Conservation (phyloP, 2,888 invertebrate species). For the Drosophila parthenogenetica region DNA sequence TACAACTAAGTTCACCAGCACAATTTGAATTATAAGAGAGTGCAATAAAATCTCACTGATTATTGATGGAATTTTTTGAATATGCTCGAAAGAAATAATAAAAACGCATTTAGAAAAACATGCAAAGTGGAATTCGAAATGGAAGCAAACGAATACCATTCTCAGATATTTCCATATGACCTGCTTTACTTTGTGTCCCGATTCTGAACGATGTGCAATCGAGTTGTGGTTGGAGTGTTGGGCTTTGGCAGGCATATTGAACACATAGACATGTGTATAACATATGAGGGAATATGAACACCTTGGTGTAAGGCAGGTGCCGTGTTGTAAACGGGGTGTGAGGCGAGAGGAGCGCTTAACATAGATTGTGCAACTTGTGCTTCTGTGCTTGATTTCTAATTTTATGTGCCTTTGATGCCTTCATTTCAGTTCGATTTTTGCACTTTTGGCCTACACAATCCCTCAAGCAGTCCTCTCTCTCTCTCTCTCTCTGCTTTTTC, state of each 20-base stretch:
- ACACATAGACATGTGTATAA: conserved; percentile 17
- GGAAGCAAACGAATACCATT: conserved; percentile 30
- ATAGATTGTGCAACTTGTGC: conserved; percentile 16
- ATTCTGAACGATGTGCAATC: conserved; percentile 33
- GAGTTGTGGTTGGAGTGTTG: conserved; percentile 16
- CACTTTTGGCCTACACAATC: conserved; percentile 42
- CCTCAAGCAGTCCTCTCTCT: conserved; percentile 18
- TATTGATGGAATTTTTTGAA: conserved; percentile 20
- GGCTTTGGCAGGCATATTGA: background rate
- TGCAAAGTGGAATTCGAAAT: conserved; percentile 38
- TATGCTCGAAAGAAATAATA: conserved; percentile 10
- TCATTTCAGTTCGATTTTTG: conserved; percentile 61
- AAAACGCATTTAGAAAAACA: conserved; percentile 7
- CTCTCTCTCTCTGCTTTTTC: background rate
- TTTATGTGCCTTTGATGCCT: conserved; percentile 57
- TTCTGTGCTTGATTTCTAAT: conserved; percentile 52
- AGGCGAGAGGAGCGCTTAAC: conserved; percentile 4
- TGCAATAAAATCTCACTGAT: conserved; percentile 8
- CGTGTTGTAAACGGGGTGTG: conserved; percentile 25
- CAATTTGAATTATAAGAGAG: background rate
- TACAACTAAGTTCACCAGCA: background rate
- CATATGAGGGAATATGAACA: conserved; percentile 31
- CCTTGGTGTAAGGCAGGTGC: conserved; percentile 9
- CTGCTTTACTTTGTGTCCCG: conserved; percentile 62
- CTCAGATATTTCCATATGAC: conserved; percentile 71